Base-by-base conservation (phyloP, 2,797 vertebrate genomes). In the Steatocranus sp. region DNA sequence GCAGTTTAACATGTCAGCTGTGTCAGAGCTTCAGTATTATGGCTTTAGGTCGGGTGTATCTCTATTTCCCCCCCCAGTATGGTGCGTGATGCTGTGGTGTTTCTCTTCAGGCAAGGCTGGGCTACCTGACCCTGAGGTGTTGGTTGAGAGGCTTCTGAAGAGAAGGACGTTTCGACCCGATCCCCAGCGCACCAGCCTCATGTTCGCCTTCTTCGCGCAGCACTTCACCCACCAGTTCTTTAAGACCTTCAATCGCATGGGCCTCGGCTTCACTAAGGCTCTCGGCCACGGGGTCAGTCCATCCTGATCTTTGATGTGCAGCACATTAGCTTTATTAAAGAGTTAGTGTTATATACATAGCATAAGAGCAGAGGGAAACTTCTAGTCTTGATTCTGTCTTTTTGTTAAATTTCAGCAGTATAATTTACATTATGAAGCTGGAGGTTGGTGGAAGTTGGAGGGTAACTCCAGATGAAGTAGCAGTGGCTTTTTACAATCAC, bases 201-300 rank as follows among this genome's bases (percentile, higher is more conserved):
- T 99, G 97, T 99, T 99, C 49, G 98, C 98, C 66, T 99, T 99
- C 96, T 99, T 99, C 0, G 99, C 99, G 5, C 99, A 99, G 90
- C 98, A 99, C 85, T 99, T 99, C 92, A 99, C 98, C 1, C 99
- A 99, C 89, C 99, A 99, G 95, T 99, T 99, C 96, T 99, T 99
- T 87, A 99, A 98, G 94, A 99, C 99, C 0, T 97, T 97, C 0
- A 98, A 98, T 77, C 97, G 97, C 66, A 97, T 98, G 97, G 99
- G 99, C 1, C 91, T 96, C 0, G 98, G 97, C 61, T 99, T 97
- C 88, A 99, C 98, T 30, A 98, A 97, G 92, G 98, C 97, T 1
- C 90, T 98, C 12, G 95, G 96, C 6, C 99, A 99, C 0, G 99
- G 98, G 94, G 99, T 99, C 84, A 97, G 98, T 93, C 11, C 7